These are phyloP conservation scores for Mimas tiliae DNA, from an alignment of 2,888 invertebrate species.

Conservation along the genomic window DNA sequence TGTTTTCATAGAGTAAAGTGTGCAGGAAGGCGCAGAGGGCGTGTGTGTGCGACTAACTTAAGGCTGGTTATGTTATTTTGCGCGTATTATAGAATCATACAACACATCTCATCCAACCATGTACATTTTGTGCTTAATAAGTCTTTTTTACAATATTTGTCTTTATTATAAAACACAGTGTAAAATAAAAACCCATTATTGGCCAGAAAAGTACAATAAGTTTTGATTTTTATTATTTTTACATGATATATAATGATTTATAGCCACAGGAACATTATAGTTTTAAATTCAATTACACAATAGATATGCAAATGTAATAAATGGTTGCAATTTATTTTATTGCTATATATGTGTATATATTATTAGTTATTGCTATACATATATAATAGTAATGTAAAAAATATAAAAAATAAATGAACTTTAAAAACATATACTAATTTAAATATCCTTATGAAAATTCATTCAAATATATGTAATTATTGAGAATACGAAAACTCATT, in stretches of 20 bases:
- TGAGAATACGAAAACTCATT: too few relatives aligned
- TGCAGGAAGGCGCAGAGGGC: too few relatives aligned
- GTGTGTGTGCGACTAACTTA: too few relatives aligned
- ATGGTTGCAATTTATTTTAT: neutral
- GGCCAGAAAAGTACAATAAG: neutral
- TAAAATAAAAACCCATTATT: conserved; percentile 10
- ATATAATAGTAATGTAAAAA: too few relatives aligned
- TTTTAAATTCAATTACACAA: neutral
- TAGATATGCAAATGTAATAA: neutral
- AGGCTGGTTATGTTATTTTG: too few relatives aligned
- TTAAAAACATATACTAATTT: too few relatives aligned
- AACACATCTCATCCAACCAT: conserved; percentile 25
- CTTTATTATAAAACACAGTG: conserved; percentile 16
- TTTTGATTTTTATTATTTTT: neutral
- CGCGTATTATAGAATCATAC: neutral
- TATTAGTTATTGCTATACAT: too few relatives aligned
- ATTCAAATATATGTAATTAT: too few relatives aligned
- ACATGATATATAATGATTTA: neutral
- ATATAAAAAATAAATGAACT: too few relatives aligned
- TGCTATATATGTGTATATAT: too few relatives aligned
- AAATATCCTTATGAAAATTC: too few relatives aligned
- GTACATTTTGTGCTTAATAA: conserved; percentile 36
- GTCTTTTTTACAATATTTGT: conserved; percentile 31
- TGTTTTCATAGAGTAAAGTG: too few relatives aligned
- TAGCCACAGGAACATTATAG: neutral